Percentiles rank a stretch among this genome's conserved stretches.
Evolutionary conservation across 2,113 vertebrate genomes (phyloP).

Genomic region (Megaptera novaeangliae): DNA sequence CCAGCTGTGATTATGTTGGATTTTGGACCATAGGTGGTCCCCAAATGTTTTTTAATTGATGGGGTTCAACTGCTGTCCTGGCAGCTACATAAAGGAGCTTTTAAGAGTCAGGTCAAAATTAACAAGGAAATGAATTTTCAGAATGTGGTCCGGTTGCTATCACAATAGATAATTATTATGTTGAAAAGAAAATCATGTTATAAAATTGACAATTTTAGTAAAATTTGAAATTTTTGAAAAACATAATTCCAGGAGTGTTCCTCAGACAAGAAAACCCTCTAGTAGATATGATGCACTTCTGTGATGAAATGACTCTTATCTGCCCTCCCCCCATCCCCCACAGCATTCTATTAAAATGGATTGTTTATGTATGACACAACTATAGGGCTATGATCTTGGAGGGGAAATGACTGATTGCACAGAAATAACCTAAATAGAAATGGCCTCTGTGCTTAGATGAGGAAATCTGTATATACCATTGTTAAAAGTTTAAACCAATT

Average conservation of each 20-base stretch:
- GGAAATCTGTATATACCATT: neutral
- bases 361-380: neutral
- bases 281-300: neutral
- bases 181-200: neutral
- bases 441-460: neutral
- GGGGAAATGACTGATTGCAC: neutral
- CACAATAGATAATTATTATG: neutral
- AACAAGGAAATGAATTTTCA: neutral
- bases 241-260: neutral
- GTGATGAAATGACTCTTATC: neutral
- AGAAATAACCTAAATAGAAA: slow-evolving; percentile 2
- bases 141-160: neutral
- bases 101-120: neutral
- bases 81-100: neutral
- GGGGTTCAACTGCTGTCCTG: neutral
- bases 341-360: neutral
- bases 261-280: neutral
- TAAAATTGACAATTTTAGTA: neutral
- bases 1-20: neutral
- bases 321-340: too few species aligned
- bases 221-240: neutral
- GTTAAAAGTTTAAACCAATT: slow-evolving; percentile 43
- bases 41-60: neutral
- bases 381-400: neutral
- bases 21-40: neutral